Conservation (phyloP, 2,888 invertebrate species). For the Leuctra nigra region DNA sequence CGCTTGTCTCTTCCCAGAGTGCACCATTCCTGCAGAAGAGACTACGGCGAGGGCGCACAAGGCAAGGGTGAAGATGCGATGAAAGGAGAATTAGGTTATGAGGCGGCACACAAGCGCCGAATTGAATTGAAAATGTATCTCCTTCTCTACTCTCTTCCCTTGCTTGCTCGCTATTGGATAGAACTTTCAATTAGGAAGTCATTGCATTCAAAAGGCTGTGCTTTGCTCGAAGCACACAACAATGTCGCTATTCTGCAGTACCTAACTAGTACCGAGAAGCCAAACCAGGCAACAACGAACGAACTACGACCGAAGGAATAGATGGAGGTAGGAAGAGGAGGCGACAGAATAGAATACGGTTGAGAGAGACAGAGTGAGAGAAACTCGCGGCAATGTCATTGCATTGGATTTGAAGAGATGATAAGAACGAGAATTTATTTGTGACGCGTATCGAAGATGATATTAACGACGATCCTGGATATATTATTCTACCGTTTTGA, state of each 20-base stretch:
- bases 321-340: too few species aligned
- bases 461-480: too few species aligned
- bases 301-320: too few species aligned
- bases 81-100: slow-evolving; percentile 16
- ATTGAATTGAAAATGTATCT: slow-evolving; percentile 17
- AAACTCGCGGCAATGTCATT: too few species aligned
- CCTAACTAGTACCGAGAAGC: slow-evolving; percentile 2
- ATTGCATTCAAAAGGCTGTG: slow-evolving; percentile 16
- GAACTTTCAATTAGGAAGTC: slow-evolving; percentile 12
- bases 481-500: too few species aligned
- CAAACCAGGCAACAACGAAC: too few species aligned
- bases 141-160: neutral
- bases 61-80: slow-evolving; percentile 3
- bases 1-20: neutral
- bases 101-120: slow-evolving; percentile 16
- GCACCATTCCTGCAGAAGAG: too few species aligned
- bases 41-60: neutral
- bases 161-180: slow-evolving; percentile 9
- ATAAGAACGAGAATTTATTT: too few species aligned
- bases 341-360: too few species aligned
- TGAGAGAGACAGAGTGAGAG: too few species aligned
- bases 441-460: too few species aligned
- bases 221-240: slow-evolving; percentile 17
- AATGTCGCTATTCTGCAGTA: slow-evolving; percentile 14
- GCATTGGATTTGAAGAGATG: too few species aligned